Base-by-base conservation (phyloP, 1,140 invertebrate species). In the Hermetia illucens region DNA sequence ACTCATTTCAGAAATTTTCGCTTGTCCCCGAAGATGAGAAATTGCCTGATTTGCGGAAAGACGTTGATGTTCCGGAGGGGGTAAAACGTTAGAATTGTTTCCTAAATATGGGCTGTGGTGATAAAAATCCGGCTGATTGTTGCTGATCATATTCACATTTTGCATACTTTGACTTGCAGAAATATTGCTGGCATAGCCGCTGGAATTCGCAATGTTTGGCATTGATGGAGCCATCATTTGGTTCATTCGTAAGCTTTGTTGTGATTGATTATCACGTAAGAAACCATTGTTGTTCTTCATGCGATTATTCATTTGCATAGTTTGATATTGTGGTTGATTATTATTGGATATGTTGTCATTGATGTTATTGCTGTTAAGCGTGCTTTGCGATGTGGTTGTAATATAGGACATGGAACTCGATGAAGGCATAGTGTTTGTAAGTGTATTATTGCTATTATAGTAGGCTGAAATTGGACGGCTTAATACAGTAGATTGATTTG, bases 1-100 rank as follows among this genome's bases (percentile, higher is more conserved):
- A 16, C 73, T 66, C 75, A 81, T 81, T 48, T 81, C 78, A 31
- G 72, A 66, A 38, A 81, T 63, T 53, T 80, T 81, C 0, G 77
- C 77, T 46, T 80, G 75, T 39, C 78, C 77, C 4, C 78, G 61
- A 50, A 50, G 21, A 47, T 50, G 25, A 33, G 51, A 16, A 46
- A 38, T 30, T 45, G 34, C 36, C 46, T 27, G 27, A 25, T 39
- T 43, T 24, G 44, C 42, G 9, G 41, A 41, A 13, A 22, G 41
- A 21, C 37, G 39, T 21, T 34, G 42, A 36, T 42, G 39, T 8
- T 39, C 33, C 31, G 39, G 30, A 20, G 19, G 13, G 16, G 6
- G 31, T 16, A 8, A n/a, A n/a, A 16, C 13, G 16, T 32, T 8
- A 12, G 31, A 6, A 33, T 31, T 50, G 52, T 3, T 54, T 53